Percentiles rank a stretch among this genome's conserved stretches.
Evolutionary conservation across 2,888 invertebrate genomes (phyloP).

Genomic region (Hedychridium roseum): DNA sequence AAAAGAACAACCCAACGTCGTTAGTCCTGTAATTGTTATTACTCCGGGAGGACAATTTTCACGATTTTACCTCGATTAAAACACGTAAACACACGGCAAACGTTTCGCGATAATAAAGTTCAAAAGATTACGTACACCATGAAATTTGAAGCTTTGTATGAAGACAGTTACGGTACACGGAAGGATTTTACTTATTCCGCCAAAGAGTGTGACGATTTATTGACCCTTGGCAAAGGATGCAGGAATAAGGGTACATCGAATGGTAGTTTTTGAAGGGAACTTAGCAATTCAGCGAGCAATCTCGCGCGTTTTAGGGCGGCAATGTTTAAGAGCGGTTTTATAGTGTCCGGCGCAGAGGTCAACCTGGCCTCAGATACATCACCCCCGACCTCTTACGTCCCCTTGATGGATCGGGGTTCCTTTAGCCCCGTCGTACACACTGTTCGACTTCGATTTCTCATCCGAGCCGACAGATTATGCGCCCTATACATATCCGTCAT

Average conservation of each 20-base stretch:
- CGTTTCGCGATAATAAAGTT: no score
- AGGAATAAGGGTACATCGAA: not conserved
- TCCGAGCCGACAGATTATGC: conserved; percentile 39
- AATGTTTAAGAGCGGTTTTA: conserved; percentile 58
- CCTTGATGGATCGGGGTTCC: conserved; percentile 48
- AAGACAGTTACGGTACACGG: no score
- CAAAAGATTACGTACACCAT: no score
- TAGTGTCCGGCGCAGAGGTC: conserved; percentile 59
- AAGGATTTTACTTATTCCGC: no score
- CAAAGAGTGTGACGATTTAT: no score
- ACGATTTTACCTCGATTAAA: no score
- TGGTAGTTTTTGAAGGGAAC: conserved; percentile 4
- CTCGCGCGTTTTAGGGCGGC: conserved; percentile 45
- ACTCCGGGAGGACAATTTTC: no score
- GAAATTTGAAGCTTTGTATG: no score
- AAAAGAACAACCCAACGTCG: no score
- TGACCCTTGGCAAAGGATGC: no score
- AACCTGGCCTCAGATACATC: conserved; percentile 54
- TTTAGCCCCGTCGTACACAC: conserved; percentile 26
- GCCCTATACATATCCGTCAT: conserved; percentile 25
- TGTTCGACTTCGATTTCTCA: conserved; percentile 44
- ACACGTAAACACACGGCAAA: no score
- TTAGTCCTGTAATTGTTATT: no score
- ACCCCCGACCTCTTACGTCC: conserved; percentile 43
- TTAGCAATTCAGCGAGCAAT: conserved; percentile 42